These are phyloP conservation scores for Seriola quinqueradiata DNA, from an alignment of 2,113 vertebrate species.

Conservation along the genomic window DNA sequence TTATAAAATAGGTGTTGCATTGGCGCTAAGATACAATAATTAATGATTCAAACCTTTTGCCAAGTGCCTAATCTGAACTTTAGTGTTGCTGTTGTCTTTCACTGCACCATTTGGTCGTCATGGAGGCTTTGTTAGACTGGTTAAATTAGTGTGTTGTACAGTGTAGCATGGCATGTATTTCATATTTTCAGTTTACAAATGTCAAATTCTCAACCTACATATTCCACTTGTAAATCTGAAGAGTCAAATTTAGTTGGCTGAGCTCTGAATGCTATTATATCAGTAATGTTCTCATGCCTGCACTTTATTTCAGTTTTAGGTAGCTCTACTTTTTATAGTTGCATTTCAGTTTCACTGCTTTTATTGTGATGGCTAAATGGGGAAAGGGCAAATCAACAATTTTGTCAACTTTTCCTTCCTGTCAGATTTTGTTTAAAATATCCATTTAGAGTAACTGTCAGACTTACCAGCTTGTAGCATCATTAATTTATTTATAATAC, in stretches of 20 bases:
- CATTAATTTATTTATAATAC: conserved; percentile 77
- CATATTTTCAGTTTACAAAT: conserved; percentile 40
- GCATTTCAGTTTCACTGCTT: conserved; percentile 50
- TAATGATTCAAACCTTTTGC: conserved; percentile 61
- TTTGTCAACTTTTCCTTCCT: conserved; percentile 36
- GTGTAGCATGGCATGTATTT: conserved; percentile 51
- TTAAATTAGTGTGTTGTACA: conserved; percentile 50
- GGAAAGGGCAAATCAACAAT: conserved; percentile 48
- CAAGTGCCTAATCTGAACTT: conserved; percentile 81
- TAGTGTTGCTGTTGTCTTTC: conserved; percentile 53
- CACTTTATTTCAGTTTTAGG: conserved; percentile 84
- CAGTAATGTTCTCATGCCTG: conserved; percentile 80
- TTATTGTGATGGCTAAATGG: conserved; percentile 24
- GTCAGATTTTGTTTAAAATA: conserved; percentile 23
- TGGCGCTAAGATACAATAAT: conserved; percentile 36
- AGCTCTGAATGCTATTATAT: conserved; percentile 63
- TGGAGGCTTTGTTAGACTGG: conserved; percentile 61
- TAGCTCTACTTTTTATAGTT: conserved; percentile 54
- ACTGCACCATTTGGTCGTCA: conserved; percentile 66
- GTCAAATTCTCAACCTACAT: neutral
- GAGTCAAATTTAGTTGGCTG: conserved; percentile 60
- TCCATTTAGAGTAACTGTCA: conserved; percentile 20
- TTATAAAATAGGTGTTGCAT: conserved; percentile 44
- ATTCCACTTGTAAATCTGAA: conserved; percentile 35
- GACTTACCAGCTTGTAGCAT: conserved; percentile 62